Conservation (phyloP, 1,140 invertebrate species). For the Octopus bimaculoides region DNA sequence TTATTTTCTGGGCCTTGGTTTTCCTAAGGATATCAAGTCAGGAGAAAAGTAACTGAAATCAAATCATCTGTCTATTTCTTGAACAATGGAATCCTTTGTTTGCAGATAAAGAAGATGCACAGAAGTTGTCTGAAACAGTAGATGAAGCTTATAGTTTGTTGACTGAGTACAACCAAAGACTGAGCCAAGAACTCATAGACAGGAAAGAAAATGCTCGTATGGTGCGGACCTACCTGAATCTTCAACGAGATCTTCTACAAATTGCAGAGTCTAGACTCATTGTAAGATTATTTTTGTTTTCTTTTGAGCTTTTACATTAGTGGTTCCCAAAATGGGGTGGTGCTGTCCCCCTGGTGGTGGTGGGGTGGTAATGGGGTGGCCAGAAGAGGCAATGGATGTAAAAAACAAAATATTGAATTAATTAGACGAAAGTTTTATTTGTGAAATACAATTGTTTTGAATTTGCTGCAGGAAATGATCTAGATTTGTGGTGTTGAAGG, state of each 20-base stretch:
- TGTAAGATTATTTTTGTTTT: slow-evolving; percentile 60
- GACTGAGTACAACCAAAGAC: slow-evolving; percentile 82
- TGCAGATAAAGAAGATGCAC: slow-evolving; percentile 74
- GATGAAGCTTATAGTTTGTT: slow-evolving; percentile 82
- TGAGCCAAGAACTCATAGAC: slow-evolving; percentile 84
- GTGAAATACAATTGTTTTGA: no score
- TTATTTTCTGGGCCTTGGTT: no score
- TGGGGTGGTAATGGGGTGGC: background rate
- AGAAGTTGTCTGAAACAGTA: slow-evolving; percentile 73
- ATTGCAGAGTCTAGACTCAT: slow-evolving; percentile 82
- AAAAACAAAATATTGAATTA: background rate
- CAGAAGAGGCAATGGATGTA: background rate
- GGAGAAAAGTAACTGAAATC: no score
- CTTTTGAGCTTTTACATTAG: background rate
- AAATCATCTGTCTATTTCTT: no score
- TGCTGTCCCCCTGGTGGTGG: background rate
- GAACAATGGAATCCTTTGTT: slow-evolving; percentile 30
- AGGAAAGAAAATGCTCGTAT: slow-evolving; percentile 78
- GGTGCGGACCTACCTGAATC: slow-evolving; percentile 81
- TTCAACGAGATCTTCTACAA: slow-evolving; percentile 78
- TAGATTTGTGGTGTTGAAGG: no score
- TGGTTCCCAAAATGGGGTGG: background rate
- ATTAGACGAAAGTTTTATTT: background rate
- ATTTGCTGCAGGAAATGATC: no score
- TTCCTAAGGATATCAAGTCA: no score